These are phyloP conservation scores for Donacobius atricapilla DNA, from an alignment of 2,113 vertebrate genomes.

Conservation along the genomic window DNA sequence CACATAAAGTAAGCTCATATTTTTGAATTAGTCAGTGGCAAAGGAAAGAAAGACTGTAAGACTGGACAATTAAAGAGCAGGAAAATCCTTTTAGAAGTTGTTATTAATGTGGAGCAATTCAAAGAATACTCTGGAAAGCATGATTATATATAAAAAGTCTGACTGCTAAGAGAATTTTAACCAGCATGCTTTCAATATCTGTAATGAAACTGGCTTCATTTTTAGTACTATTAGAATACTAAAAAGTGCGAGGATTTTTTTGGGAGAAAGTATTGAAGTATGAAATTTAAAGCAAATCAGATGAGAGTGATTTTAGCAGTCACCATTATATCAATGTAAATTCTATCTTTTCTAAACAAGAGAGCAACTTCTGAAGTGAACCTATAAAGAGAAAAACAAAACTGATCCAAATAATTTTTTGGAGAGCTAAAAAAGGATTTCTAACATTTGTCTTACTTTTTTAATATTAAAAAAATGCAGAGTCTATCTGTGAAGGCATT, in stretches of 20 bases:
- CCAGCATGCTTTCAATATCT: neutral
- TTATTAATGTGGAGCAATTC: constrained; percentile 23
- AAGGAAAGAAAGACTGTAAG: constrained; percentile 34
- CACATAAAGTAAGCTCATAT: constrained; percentile 33
- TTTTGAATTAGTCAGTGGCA: constrained; percentile 56
- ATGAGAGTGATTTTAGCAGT: neutral
- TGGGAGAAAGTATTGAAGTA: neutral
- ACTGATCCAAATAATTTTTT: neutral
- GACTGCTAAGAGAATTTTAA: constrained; percentile 14
- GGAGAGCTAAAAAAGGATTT: neutral
- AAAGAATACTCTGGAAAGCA: neutral
- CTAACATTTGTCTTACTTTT: neutral
- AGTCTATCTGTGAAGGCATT: neutral
- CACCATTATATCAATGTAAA: neutral
- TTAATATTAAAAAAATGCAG: neutral
- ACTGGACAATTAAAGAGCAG: constrained; percentile 15
- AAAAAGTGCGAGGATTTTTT: neutral
- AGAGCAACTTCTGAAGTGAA: neutral
- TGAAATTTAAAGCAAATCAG: neutral
- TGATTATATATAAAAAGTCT: neutral
- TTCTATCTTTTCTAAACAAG: neutral
- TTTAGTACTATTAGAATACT: neutral
- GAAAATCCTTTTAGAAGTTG: constrained; percentile 35
- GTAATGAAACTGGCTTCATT: neutral
- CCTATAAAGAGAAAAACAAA: neutral